Evolutionary conservation across 2,888 invertebrate species (phyloP), one percentile per base, ranked within the genome.

Genomic region (Eremobia ochroleuca): DNA sequence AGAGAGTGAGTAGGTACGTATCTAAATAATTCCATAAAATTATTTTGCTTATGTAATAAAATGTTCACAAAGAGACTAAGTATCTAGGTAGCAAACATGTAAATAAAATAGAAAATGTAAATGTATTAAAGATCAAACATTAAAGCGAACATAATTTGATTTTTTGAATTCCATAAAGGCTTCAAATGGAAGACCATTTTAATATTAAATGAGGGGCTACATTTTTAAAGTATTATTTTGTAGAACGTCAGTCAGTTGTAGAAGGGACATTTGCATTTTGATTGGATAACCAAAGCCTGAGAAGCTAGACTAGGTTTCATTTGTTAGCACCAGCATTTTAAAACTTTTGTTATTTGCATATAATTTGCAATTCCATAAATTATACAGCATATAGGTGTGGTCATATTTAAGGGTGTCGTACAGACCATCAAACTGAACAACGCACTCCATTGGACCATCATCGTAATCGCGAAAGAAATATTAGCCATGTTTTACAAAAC

Each of bases 241-340:
- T 37, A 69, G 52, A 69, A 75, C 74, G 68, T 77, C 72, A 75
- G 69, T 74, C 75, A 72, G 75, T 72, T 49, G 68, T 79, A 58
- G 55, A 73, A 76, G 72, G 59, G 70, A 70, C 58, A 89, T 89
- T 89, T 76, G 81, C 89, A 89, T 90, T 88, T 89, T 88, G 82
- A 89, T 90, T 86, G 90, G 82, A 82, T 85, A 74, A 80, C 86
- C 73, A 68, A 69, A 76, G 71, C 76, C 70, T 77, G 55, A 62
- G 40, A 75, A 73, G 73, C 69, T 80, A 78, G 62, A 78, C 71
- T 77, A 81, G 58, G 52, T 75, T 68, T 49, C 37, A 76, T 34
- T 80, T 74, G 65, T 62, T 74, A 49, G 15, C 52, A 49, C 71
- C 74, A 79, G 58, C 46, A 62, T 66, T 85, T 72, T 59, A 62